Evolutionary conservation across 2,797 vertebrate species (phyloP), one percentile per base, ranked within the genome.

Genomic region (Alca torda): DNA sequence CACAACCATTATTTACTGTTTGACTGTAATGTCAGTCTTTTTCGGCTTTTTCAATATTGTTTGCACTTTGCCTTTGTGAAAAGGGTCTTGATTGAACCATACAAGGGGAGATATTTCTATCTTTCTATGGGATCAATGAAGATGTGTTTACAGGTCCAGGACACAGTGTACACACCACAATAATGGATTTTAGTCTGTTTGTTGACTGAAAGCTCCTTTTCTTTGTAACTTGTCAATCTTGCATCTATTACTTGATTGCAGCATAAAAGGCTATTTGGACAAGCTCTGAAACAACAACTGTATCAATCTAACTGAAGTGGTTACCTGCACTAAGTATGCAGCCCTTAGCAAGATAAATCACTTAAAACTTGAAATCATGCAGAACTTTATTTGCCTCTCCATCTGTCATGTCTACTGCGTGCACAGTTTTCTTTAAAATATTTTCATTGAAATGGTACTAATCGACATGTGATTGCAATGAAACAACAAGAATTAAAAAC

Each of bases 161-260:
- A 98, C 98, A 98, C 98, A 98, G 98, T 98, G 98, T 98, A 98
- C 99, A 99, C 98, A 98, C 97, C 96, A 97, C 98, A 99, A 99
- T 99, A 99, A 99, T 99, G 98, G 99, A 99, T 99, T 98, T 99
- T 98, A 99, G 98, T 98, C 98, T 98, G 97, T 98, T 98, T 99
- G 99, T 99, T 99, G 99, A 99, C 99, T 98, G 98, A 99, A 98
- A 97, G 98, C 98, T 98, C 98, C 98, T 98, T 99, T 98, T 98
- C 98, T 98, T 97, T 98, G 98, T 98, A 98, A 98, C 98, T 98
- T 99, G 99, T 99, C 99, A 98, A 98, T 99, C 98, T 98, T 97
- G 97, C 97, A 98, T 98, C 97, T 95, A 98, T 98, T 98, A 97
- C 98, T 97, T 97, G 98, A 98, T 98, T 97, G 98, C 97, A 97